phyloP scores from a whole-genome alignment of 1,140 invertebrate species.

The Rhopalosiphum maidis region DNA sequence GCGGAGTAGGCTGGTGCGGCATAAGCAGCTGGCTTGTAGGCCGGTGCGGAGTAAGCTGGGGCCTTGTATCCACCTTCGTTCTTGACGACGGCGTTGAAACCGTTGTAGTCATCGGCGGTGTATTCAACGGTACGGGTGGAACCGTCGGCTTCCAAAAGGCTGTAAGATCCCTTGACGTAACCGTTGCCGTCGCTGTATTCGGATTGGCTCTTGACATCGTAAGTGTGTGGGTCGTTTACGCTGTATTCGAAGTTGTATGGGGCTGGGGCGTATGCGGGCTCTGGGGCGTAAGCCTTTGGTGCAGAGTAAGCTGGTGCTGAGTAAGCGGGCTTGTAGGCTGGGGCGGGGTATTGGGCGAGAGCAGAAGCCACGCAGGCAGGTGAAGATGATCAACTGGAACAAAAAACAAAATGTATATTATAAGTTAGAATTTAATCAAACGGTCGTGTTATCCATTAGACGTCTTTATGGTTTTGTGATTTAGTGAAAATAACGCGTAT shows the following conservation, averaged over 20 bases:
- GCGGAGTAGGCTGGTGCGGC: not conserved
- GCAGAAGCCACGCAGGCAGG: constrained; percentile 59
- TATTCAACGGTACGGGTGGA: constrained; percentile 70
- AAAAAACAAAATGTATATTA: not conserved
- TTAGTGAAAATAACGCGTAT: too few relatives aligned
- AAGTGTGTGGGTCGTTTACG: constrained; percentile 61
- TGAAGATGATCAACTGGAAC: constrained; percentile 60
- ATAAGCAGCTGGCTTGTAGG: constrained; percentile 55
- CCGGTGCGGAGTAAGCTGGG: constrained; percentile 57
- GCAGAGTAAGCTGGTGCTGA: constrained; percentile 51
- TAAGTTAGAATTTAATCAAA: not conserved
- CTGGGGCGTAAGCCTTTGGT: constrained; percentile 60
- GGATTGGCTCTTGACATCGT: constrained; percentile 60
- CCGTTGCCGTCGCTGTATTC: constrained; percentile 62
- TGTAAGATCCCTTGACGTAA: constrained; percentile 64
- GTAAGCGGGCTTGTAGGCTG: constrained; percentile 58
- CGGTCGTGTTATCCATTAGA: not conserved
- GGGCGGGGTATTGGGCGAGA: constrained; percentile 52
- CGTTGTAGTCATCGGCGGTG: constrained; percentile 59
- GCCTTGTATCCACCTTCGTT: constrained; percentile 41
- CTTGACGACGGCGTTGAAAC: constrained; percentile 61
- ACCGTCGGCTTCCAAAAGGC: constrained; percentile 66
- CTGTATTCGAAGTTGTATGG: constrained; percentile 61
- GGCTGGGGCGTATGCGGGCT: constrained; percentile 60
- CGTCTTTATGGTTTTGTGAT: too few relatives aligned